A percentile compares a stretch with the other conserved stretches of the same genome.
Conservation (phyloP, 1,140 invertebrate genomes). For the Aphelinus atriplicis region DNA sequence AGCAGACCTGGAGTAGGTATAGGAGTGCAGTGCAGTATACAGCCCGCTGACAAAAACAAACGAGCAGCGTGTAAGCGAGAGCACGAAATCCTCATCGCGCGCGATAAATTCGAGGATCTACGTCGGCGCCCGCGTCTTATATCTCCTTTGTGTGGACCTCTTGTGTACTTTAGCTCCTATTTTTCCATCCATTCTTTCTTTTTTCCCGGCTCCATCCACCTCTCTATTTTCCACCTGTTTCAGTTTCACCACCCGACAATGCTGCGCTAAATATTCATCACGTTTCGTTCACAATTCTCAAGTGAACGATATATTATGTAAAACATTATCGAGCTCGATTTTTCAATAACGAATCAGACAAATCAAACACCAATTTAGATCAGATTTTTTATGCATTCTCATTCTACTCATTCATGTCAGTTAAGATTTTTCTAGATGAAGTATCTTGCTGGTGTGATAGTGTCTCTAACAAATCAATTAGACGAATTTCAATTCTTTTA, state of each 20-base stretch:
- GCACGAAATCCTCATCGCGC: slow-evolving; percentile 21
- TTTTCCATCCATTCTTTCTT: neutral
- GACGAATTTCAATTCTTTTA: too few relatives aligned
- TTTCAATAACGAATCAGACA: too few relatives aligned
- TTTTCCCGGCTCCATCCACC: neutral
- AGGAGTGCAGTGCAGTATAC: neutral
- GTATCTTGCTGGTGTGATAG: too few relatives aligned
- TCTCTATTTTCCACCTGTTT: neutral
- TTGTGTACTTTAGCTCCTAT: slow-evolving; percentile 13
- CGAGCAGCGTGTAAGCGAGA: slow-evolving; percentile 16
- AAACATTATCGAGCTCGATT: too few relatives aligned
- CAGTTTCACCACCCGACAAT: neutral
- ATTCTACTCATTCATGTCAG: too few relatives aligned
- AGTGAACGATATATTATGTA: neutral
- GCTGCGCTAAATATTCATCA: neutral
- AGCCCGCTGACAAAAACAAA: slow-evolving; percentile 24
- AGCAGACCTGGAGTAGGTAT: neutral
- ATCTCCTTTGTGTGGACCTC: neutral
- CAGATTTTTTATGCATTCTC: too few relatives aligned
- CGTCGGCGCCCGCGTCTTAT: neutral
- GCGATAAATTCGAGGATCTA: slow-evolving; percentile 34
- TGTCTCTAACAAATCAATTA: too few relatives aligned
- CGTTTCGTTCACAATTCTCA: neutral
- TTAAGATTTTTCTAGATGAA: too few relatives aligned
- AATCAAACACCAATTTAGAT: too few relatives aligned